Conservation (phyloP, 2,888 invertebrate species). For the Fragum fragum region DNA sequence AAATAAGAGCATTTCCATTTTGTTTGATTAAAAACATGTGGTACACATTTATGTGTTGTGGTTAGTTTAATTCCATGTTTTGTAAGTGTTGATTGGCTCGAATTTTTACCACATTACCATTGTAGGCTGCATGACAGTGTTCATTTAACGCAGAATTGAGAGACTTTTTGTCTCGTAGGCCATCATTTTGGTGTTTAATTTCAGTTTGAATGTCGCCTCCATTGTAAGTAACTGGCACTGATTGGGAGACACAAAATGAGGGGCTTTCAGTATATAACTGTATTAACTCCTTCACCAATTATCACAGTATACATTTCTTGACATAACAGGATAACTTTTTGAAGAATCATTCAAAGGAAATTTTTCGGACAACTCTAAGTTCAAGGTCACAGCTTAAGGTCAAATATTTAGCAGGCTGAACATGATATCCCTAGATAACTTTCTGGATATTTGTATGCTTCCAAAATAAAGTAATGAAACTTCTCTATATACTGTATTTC, state of each 20-base stretch:
- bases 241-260: not conserved
- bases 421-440: too few species aligned
- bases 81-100: constrained; percentile 14
- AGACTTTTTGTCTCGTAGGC: constrained; percentile 10
- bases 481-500: too few species aligned
- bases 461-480: too few species aligned
- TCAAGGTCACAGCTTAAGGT: too few species aligned
- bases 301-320: too few species aligned
- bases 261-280: constrained; percentile 8
- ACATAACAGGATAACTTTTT: too few species aligned
- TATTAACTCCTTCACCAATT: not conserved
- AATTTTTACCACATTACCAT: constrained; percentile 4
- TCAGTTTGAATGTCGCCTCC: constrained; percentile 24
- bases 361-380: too few species aligned
- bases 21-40: not conserved
- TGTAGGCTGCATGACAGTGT: constrained; percentile 21
- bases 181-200: constrained; percentile 22
- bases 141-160: constrained; percentile 17
- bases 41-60: not conserved
- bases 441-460: too few species aligned
- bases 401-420: too few species aligned
- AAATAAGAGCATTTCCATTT: too few species aligned
- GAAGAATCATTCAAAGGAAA: too few species aligned
- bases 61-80: constrained; percentile 8
- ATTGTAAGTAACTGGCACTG: constrained; percentile 9